These are phyloP conservation scores for Drosophila micromelanica DNA, from an alignment of 1,140 invertebrate species.

Conservation along the genomic window DNA sequence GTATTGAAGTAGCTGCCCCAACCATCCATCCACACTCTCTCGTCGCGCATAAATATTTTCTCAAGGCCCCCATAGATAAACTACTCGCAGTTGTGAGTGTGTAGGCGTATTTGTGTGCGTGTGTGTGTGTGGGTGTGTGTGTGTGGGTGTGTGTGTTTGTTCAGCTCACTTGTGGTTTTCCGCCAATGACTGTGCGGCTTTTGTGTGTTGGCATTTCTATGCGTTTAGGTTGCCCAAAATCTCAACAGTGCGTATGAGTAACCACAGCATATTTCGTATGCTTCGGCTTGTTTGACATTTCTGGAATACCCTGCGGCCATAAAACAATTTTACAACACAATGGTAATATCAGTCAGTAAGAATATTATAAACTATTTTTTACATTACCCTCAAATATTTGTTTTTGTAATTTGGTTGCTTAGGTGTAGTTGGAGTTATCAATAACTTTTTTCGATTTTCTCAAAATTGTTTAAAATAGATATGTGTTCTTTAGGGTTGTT, in stretches of 20 bases:
- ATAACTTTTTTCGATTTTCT: too few species aligned
- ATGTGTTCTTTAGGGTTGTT: too few species aligned
- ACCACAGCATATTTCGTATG: slow-evolving; percentile 33
- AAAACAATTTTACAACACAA: too few species aligned
- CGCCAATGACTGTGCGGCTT: slow-evolving; percentile 54
- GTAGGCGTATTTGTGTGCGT: too few species aligned
- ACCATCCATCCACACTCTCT: not conserved
- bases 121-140: too few species aligned
- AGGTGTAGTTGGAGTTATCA: too few species aligned
- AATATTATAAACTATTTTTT: too few species aligned
- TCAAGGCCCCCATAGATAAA: slow-evolving; percentile 35
- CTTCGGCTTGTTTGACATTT: not conserved
- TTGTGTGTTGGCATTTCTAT: slow-evolving; percentile 35
- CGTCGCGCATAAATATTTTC: slow-evolving; percentile 36
- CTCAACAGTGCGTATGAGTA: slow-evolving; percentile 66
- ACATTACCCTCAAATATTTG: too few species aligned
- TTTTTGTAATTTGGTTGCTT: too few species aligned
- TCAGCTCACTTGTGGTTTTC: slow-evolving; percentile 54
- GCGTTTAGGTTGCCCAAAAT: slow-evolving; percentile 42
- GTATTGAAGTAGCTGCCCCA: slow-evolving; percentile 2
- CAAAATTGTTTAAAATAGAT: too few species aligned
- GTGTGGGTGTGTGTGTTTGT: slow-evolving; percentile 4
- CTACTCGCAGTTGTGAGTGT: not conserved
- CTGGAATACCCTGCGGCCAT: not conserved
- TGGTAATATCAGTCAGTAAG: too few species aligned